Base-by-base conservation (phyloP, 2,888 invertebrate species). In the Tortrix viridana region DNA sequence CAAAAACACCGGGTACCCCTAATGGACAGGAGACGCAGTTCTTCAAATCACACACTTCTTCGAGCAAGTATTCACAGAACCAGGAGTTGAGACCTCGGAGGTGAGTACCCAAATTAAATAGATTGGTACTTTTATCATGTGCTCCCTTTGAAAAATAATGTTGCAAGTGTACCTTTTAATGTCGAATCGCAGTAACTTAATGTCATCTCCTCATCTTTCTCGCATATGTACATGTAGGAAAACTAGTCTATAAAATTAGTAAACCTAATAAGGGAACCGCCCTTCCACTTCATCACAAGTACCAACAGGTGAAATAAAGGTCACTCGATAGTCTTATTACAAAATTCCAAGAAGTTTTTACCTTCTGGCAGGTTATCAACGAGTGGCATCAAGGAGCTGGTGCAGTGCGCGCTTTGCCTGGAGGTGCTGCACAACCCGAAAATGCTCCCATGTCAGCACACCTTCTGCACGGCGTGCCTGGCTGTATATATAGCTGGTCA, bases 361-460 rank as follows among this genome's bases (percentile, higher is more conserved):
- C 20, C 7, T 52, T 5, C 6, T 52, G 63, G 23, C 72, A 83
- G 84, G 63, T 71, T 74, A 22, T 89, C 91, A 37, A 75, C 92
- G 5, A 87, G 89, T 14, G 92, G 93, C 0, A 85, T 94, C 54
- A 93, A 93, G 73, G 94, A 95, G 64, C 74, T 94, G 61, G 88
- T 94, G 16, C 93, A 94, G 81, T 95, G 95, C 71, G 88, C 93
- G 1, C 81, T 95, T 37, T 95, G 95, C 65, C 77, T 93, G 66
- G 93, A 94, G 68, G 86, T 92, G 23, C 81, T 95, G 5, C 84
- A 87, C 68, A 89, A 93, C 47, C 93, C 94, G 1, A 93, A 93
- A 77, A 95, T 94, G 94, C 80, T 95, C 70, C 93, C 93, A 0
- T 95, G 95, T 71, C 95, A 95, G 71, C 95, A 95, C 74, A 95